Percentiles rank a stretch among this genome's conserved stretches.
Evolutionary conservation across 2,113 vertebrate species (phyloP).

Genomic region (Platichthys stellatus): DNA sequence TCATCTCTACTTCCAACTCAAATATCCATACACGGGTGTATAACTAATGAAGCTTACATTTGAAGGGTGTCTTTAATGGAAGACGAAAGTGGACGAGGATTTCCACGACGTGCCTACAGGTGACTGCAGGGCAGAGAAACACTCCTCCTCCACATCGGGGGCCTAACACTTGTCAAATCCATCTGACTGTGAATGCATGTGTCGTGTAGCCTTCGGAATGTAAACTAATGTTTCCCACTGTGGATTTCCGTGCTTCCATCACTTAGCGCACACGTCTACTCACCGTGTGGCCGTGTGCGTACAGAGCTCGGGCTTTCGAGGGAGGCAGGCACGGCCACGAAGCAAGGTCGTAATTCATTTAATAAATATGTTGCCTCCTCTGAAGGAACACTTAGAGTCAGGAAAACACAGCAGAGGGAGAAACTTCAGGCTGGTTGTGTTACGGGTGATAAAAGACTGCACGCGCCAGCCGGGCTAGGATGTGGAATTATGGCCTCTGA

Average conservation of each 20-base stretch:
- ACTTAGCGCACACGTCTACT: conserved; percentile 22
- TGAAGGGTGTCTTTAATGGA: conserved; percentile 7
- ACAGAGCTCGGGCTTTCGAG: neutral
- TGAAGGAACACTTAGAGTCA: neutral
- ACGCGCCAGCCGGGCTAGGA: conserved; percentile 11
- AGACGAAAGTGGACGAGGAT: conserved; percentile 15
- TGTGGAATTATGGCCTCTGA: conserved; percentile 24
- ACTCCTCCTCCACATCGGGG: conserved; percentile 7
- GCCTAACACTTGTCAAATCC: conserved; percentile 4
- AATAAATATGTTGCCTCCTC: conserved; percentile 5
- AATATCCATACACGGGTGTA: conserved; percentile 46
- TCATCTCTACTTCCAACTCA: conserved; percentile 36
- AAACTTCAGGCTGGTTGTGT: conserved; percentile 23
- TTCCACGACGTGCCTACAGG: neutral
- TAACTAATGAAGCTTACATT: conserved; percentile 21
- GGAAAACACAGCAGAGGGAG: neutral
- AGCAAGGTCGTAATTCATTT: conserved; percentile 27
- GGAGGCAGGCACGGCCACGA: neutral
- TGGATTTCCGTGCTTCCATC: conserved; percentile 36
- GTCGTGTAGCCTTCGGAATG: conserved; percentile 6
- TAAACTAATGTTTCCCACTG: conserved; percentile 11
- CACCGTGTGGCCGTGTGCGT: neutral
- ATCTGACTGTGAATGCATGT: neutral
- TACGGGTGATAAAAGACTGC: conserved; percentile 3
- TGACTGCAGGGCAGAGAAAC: conserved; percentile 16